Conservation (phyloP, 2,888 invertebrate species). For the Epinotia ramella region DNA sequence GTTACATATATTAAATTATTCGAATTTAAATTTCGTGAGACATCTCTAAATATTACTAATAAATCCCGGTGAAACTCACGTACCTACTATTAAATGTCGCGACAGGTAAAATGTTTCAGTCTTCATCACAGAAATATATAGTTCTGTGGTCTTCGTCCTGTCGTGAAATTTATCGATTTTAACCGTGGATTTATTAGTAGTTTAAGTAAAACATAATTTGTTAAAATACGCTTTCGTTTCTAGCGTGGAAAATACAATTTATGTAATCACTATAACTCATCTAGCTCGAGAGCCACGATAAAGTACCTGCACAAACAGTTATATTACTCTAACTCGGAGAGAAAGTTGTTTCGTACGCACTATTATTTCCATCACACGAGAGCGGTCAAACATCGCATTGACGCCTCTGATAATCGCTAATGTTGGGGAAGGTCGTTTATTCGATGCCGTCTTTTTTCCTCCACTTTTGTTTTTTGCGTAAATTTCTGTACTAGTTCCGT, state of each 20-base stretch:
- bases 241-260: conserved; percentile 20
- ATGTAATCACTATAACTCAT: conserved; percentile 30
- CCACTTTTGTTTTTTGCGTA: neutral
- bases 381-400: conserved; percentile 11
- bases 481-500: neutral
- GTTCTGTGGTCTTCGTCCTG: too few species aligned
- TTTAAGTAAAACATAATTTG: neutral
- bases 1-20: too few species aligned
- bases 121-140: too few species aligned
- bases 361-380: conserved; percentile 33
- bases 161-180: too few species aligned
- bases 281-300: conserved; percentile 35
- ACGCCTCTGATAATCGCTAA: neutral
- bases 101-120: too few species aligned
- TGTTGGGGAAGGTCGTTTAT: conserved; percentile 42
- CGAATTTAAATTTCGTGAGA: too few species aligned
- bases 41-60: too few species aligned
- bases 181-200: too few species aligned
- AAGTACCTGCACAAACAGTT: conserved; percentile 43
- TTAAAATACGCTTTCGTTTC: conserved; percentile 8
- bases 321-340: conserved; percentile 45
- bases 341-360: conserved; percentile 42
- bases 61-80: too few species aligned
- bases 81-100: too few species aligned
- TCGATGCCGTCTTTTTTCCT: neutral